phyloP scores from a whole-genome alignment of 2,113 vertebrate genomes.

The Scophthalmus maximus region DNA sequence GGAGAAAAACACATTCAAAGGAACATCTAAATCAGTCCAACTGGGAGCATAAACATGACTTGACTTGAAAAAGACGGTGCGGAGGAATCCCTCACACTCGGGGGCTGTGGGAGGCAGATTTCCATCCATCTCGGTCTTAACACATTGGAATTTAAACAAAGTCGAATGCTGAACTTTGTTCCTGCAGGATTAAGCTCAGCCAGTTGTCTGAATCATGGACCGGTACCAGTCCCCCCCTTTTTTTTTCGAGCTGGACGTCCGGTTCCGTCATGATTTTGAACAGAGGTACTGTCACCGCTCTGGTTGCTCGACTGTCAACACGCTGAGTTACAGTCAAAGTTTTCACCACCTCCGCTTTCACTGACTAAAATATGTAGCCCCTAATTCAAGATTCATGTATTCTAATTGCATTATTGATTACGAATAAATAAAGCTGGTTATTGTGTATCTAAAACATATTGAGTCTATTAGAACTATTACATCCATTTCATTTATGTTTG shows the following conservation, averaged over 20 bases:
- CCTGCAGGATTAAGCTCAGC: not conserved
- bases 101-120: not conserved
- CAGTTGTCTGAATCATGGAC: too few species aligned
- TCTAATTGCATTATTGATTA: too few species aligned
- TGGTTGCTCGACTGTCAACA: not conserved
- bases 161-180: constrained; percentile 17
- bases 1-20: constrained; percentile 24
- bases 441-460: too few species aligned
- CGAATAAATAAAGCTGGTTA: too few species aligned
- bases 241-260: not conserved
- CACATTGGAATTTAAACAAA: constrained; percentile 45
- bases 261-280: not conserved
- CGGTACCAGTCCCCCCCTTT: too few species aligned
- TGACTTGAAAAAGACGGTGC: constrained; percentile 33
- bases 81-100: constrained; percentile 25
- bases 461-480: too few species aligned
- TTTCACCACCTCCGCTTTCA: too few species aligned
- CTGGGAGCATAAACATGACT: constrained; percentile 45
- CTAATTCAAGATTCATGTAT: too few species aligned
- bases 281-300: not conserved
- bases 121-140: constrained; percentile 27
- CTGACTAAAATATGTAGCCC: too few species aligned
- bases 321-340: too few species aligned
- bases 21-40: constrained; percentile 18
- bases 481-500: too few species aligned